A percentile compares a stretch with the other conserved stretches of the same genome.
These are phyloP conservation scores for Cossypha caffra DNA, from an alignment of 2,797 vertebrate genomes.

Conservation along the genomic window DNA sequence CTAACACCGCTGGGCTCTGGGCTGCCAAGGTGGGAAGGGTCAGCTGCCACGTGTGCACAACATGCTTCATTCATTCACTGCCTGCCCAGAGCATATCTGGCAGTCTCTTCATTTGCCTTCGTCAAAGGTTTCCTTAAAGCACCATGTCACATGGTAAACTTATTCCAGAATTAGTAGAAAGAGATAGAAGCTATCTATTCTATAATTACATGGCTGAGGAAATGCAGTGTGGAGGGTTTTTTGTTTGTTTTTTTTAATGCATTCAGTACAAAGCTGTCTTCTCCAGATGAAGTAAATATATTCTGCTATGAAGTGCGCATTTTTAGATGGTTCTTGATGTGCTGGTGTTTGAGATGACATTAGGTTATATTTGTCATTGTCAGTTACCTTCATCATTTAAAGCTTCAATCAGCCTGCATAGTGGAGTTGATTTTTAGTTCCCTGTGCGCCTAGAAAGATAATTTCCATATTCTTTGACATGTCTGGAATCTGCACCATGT, in stretches of 20 bases:
- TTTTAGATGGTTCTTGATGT: constrained; percentile 53
- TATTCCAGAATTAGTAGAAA: not conserved
- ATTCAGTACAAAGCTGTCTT: not conserved
- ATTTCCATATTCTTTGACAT: constrained; percentile 61
- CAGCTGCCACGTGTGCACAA: not conserved
- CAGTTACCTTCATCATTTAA: constrained; percentile 45
- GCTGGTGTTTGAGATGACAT: not conserved
- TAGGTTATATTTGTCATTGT: constrained; percentile 54
- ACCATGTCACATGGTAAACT: not conserved
- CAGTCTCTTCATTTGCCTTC: not conserved
- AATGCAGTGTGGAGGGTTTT: accelerated
- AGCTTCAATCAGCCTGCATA: constrained; percentile 44
- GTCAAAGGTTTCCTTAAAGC: not conserved
- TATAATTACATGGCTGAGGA: not conserved
- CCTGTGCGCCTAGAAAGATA: not conserved
- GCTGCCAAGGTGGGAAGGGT: not conserved
- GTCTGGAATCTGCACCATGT: not conserved
- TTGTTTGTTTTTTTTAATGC: not conserved
- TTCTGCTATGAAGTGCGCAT: not conserved
- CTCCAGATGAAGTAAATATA: constrained; percentile 8
- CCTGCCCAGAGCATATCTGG: not conserved
- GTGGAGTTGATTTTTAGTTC: constrained; percentile 56
- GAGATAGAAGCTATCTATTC: not conserved
- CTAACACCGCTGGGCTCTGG: accelerated
- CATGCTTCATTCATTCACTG: not conserved